Percentiles rank a stretch among this genome's conserved stretches.
Conservation (phyloP, 1,140 invertebrate genomes). For the Alviniconcha marisindica region DNA sequence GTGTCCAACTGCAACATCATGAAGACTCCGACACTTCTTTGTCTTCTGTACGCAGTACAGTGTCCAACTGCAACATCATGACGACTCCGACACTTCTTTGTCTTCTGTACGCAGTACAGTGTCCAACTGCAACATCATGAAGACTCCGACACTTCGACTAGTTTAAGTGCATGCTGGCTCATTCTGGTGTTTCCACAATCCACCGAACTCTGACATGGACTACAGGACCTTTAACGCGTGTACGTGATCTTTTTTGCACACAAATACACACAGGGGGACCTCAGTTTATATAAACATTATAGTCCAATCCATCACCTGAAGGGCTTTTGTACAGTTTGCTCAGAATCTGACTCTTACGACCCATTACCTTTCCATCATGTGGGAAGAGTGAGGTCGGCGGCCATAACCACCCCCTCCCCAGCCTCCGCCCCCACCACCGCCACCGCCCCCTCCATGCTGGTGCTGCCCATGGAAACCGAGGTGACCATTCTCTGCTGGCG, state of each 20-base stretch:
- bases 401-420: not conserved
- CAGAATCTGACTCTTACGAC: not conserved
- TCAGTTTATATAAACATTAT: not conserved
- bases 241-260: not conserved
- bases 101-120: too few species aligned
- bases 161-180: too few species aligned
- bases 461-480: not conserved
- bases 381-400: conserved; percentile 1
- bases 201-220: not conserved
- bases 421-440: too few species aligned
- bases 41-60: too few species aligned
- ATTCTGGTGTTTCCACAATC: too few species aligned
- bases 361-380: conserved; percentile 24
- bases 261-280: not conserved
- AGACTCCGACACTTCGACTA: too few species aligned
- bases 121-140: too few species aligned
- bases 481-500: conserved; percentile 1
- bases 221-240: not conserved
- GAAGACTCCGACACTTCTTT: too few species aligned
- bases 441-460: too few species aligned
- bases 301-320: not conserved
- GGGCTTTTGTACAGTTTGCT: not conserved
- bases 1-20: too few species aligned
- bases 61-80: too few species aligned
- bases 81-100: too few species aligned